Conservation (phyloP, 2,888 invertebrate species). For the Notodonta dromedarius region DNA sequence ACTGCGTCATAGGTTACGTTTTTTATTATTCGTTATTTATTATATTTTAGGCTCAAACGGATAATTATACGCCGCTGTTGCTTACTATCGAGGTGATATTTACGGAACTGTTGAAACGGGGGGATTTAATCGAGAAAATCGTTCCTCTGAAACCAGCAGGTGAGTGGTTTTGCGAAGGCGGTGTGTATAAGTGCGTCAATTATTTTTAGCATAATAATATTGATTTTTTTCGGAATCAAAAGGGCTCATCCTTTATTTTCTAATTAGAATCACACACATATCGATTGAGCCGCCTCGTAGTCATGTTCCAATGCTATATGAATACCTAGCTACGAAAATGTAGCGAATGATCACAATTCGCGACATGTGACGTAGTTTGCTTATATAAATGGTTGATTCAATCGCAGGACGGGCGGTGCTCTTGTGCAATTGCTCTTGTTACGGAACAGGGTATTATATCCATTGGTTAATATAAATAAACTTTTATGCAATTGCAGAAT, state of each 20-base stretch:
- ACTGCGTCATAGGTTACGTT: constrained; percentile 65
- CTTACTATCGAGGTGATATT: constrained; percentile 90
- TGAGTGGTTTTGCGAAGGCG: constrained; percentile 48
- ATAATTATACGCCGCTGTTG: constrained; percentile 83
- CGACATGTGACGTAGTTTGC: constrained; percentile 56
- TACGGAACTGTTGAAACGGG: constrained; percentile 86
- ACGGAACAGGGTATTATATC: constrained; percentile 13
- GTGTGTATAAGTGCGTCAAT: constrained; percentile 29
- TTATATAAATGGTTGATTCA: constrained; percentile 47
- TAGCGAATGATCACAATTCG: constrained; percentile 41
- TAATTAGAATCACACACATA: constrained; percentile 1
- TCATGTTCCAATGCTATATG: background rate
- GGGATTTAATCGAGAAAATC: constrained; percentile 86
- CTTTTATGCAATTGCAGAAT: constrained; percentile 11
- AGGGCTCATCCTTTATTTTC: constrained; percentile 3
- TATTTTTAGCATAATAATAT: constrained; percentile 47
- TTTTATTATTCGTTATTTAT: constrained; percentile 43
- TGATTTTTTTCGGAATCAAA: constrained; percentile 48
- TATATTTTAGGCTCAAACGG: constrained; percentile 72
- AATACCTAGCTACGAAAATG: constrained; percentile 14
- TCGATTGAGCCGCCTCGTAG: background rate
- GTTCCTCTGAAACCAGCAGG: constrained; percentile 84
- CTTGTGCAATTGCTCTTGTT: constrained; percentile 45
- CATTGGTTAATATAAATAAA: constrained; percentile 20
- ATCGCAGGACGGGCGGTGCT: constrained; percentile 19